phyloP scores from a whole-genome alignment of 2,113 vertebrate genomes.

The Myrmecobius fasciatus region DNA sequence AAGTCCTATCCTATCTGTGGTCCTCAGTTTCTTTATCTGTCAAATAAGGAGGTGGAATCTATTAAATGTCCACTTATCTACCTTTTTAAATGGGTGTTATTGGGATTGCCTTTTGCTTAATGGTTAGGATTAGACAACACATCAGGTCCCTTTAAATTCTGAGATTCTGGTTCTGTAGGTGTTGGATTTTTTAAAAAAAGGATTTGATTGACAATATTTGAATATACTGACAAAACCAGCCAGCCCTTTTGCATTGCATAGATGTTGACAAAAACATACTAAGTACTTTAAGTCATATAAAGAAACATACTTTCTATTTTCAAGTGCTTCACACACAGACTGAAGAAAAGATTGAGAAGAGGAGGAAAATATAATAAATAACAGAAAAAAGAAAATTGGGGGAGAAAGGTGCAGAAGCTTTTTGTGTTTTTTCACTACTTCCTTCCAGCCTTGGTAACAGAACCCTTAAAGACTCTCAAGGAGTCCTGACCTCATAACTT shows the following conservation, averaged over 20 bases:
- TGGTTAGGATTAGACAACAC: background rate
- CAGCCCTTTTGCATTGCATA: background rate
- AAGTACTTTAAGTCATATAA: background rate
- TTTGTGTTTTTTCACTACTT: constrained; percentile 5
- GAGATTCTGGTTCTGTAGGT: background rate
- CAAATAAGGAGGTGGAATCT: background rate
- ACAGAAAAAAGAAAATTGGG: background rate
- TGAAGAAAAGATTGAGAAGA: background rate
- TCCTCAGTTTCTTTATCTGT: background rate
- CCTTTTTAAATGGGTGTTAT: background rate
- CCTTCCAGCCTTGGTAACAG: constrained; percentile 18
- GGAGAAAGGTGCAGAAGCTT: background rate
- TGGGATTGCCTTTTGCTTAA: background rate
- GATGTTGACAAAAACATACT: constrained; percentile 19
- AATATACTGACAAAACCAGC: background rate
- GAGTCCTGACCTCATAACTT: constrained; percentile 41
- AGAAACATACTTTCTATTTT: constrained; percentile 32
- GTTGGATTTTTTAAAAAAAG: background rate
- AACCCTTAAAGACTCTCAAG: constrained; percentile 30
- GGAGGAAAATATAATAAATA: background rate
- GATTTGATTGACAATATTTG: background rate
- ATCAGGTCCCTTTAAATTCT: background rate
- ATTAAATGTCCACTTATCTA: background rate
- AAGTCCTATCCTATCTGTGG: background rate
- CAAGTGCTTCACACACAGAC: background rate